phyloP scores from a whole-genome alignment of 2,113 vertebrate species.

The Zapornia atra region DNA sequence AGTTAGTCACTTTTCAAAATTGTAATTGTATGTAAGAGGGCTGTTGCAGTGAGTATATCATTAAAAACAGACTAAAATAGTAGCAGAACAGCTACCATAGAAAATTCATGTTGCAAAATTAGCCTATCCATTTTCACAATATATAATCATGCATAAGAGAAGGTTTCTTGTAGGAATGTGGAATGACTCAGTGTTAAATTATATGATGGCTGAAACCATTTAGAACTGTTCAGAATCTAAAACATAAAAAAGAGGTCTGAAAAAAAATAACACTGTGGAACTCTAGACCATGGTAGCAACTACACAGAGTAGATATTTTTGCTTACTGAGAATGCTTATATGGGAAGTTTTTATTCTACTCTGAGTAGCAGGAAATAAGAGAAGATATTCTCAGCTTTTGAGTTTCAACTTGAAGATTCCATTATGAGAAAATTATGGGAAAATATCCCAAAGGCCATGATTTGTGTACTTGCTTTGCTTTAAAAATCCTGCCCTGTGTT shows the following conservation, averaged over 20 bases:
- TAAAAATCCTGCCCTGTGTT: slow-evolving; percentile 18
- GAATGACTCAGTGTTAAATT: slow-evolving; percentile 72
- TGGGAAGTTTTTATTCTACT: slow-evolving; percentile 23
- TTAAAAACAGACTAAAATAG: slow-evolving; percentile 72
- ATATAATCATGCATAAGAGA: slow-evolving; percentile 78
- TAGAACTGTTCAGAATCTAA: slow-evolving; percentile 39
- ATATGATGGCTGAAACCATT: slow-evolving; percentile 61
- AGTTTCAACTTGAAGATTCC: slow-evolving; percentile 49
- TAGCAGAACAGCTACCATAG: slow-evolving; percentile 49
- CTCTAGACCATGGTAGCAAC: not conserved
- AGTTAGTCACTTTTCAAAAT: slow-evolving; percentile 66
- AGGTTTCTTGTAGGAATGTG: slow-evolving; percentile 64
- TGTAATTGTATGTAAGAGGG: slow-evolving; percentile 65
- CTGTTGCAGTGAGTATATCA: slow-evolving; percentile 66
- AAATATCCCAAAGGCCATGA: not conserved
- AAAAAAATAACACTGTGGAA: not conserved
- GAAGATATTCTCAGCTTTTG: slow-evolving; percentile 52
- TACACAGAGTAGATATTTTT: slow-evolving; percentile 29
- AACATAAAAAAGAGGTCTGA: not conserved
- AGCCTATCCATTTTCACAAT: slow-evolving; percentile 70
- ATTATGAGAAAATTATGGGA: slow-evolving; percentile 53
- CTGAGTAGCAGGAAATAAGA: slow-evolving; percentile 53
- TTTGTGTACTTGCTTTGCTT: not conserved
- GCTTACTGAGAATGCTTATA: slow-evolving; percentile 11
- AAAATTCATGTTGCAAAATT: slow-evolving; percentile 68